Evolutionary conservation across 2,888 invertebrate genomes (phyloP).

Genomic region (Pharmacophagus antenor): DNA sequence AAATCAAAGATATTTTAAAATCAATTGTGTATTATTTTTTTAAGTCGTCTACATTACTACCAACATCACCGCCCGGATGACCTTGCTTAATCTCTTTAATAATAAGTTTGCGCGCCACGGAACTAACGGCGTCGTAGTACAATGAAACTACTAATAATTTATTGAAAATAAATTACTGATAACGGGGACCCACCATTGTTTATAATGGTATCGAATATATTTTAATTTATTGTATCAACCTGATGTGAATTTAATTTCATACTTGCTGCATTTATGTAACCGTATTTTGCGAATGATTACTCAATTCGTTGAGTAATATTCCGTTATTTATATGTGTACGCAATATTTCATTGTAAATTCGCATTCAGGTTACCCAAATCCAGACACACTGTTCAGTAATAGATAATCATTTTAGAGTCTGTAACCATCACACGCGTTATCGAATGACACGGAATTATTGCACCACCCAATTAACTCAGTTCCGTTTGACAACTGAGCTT

Average conservation of each 20-base stretch:
- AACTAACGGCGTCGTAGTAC: too few relatives aligned
- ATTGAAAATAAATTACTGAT: neutral
- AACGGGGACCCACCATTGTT: neutral
- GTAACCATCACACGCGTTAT: slow-evolving; percentile 51
- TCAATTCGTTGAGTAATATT: too few relatives aligned
- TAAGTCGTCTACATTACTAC: neutral
- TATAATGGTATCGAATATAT: neutral
- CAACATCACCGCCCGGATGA: neutral
- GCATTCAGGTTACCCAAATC: neutral
- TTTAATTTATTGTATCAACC: neutral
- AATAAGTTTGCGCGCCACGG: too few relatives aligned
- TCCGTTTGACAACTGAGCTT: slow-evolving; percentile 38
- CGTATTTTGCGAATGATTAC: too few relatives aligned
- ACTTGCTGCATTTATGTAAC: neutral
- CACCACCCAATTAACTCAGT: slow-evolving; percentile 46
- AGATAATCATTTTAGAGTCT: neutral
- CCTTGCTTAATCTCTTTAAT: neutral
- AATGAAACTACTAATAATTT: too few relatives aligned
- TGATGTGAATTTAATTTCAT: neutral
- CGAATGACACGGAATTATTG: slow-evolving; percentile 50
- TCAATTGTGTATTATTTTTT: neutral
- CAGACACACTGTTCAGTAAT: neutral
- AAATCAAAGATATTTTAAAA: neutral
- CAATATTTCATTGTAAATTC: neutral
- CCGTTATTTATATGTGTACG: too few relatives aligned